phyloP scores from a whole-genome alignment of 2,797 vertebrate genomes.

The Bryconaethiops microstoma region DNA sequence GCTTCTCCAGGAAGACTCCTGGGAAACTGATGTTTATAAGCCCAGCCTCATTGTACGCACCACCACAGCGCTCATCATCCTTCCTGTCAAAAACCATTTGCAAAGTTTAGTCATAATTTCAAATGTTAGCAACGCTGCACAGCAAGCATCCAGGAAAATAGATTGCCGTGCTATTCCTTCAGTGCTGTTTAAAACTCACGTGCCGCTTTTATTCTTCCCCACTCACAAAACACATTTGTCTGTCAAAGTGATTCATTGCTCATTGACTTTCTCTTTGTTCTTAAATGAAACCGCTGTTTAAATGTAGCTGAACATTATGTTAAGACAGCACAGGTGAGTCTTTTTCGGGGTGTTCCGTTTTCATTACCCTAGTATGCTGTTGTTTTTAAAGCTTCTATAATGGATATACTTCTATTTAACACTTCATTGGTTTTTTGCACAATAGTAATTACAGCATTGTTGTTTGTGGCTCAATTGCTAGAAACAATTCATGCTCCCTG shows the following conservation, averaged over 20 bases:
- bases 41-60: constrained; percentile 3
- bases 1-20: constrained; percentile 19
- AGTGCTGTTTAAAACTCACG: background rate
- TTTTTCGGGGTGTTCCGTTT: constrained; percentile 51
- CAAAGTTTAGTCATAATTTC: constrained; percentile 8
- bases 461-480: constrained; percentile 50
- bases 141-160: background rate
- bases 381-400: constrained; percentile 54
- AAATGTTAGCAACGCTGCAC: background rate
- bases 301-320: constrained; percentile 46
- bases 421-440: constrained; percentile 60
- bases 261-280: constrained; percentile 44
- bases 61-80: constrained; percentile 4
- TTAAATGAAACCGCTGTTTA: constrained; percentile 46
- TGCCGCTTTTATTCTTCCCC: background rate
- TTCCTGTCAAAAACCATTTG: constrained; percentile 8
- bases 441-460: constrained; percentile 54
- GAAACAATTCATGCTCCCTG: constrained; percentile 50
- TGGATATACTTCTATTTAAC: constrained; percentile 59
- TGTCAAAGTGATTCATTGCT: constrained; percentile 44
- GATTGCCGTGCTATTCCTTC: background rate
- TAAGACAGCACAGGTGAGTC: constrained; percentile 45
- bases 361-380: constrained; percentile 48
- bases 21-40: constrained; percentile 27
- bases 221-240: constrained; percentile 20